Conservation (phyloP, 2,113 vertebrate genomes). For the Terrapene triunguis region DNA sequence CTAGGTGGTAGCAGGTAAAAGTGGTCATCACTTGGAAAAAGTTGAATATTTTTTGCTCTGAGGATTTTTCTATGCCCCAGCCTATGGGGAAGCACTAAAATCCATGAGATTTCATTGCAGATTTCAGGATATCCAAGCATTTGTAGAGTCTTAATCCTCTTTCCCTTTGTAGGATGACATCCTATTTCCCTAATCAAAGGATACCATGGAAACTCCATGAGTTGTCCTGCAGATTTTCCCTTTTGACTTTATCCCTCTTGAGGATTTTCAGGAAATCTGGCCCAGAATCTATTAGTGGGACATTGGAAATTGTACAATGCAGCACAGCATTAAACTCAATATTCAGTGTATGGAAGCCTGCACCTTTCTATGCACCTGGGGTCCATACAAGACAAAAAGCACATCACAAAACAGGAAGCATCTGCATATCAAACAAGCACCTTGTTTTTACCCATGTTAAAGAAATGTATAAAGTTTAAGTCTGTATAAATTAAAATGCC, state of each 20-base stretch:
- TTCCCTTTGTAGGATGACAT: not conserved
- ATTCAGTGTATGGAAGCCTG: not conserved
- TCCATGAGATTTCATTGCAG: not conserved
- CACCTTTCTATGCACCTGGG: not conserved
- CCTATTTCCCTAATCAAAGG: not conserved
- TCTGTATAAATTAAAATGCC: not conserved
- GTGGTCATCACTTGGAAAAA: not conserved
- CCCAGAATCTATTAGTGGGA: not conserved
- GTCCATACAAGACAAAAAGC: not conserved
- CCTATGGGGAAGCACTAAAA: not conserved
- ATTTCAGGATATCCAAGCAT: not conserved
- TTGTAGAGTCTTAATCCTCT: conserved; percentile 3
- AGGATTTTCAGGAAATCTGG: not conserved
- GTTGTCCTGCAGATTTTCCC: not conserved
- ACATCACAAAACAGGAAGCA: not conserved
- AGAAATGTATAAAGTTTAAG: not conserved
- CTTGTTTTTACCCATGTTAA: not conserved
- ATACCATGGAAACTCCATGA: conserved; percentile 26
- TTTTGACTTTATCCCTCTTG: not conserved
- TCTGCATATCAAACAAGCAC: not conserved
- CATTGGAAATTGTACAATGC: not conserved
- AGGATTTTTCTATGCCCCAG: not conserved
- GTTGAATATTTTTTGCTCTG: not conserved
- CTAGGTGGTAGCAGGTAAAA: not conserved
- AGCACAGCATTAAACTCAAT: not conserved